phyloP scores from a whole-genome alignment of 2,113 vertebrate genomes.

The Raja brachyura region DNA sequence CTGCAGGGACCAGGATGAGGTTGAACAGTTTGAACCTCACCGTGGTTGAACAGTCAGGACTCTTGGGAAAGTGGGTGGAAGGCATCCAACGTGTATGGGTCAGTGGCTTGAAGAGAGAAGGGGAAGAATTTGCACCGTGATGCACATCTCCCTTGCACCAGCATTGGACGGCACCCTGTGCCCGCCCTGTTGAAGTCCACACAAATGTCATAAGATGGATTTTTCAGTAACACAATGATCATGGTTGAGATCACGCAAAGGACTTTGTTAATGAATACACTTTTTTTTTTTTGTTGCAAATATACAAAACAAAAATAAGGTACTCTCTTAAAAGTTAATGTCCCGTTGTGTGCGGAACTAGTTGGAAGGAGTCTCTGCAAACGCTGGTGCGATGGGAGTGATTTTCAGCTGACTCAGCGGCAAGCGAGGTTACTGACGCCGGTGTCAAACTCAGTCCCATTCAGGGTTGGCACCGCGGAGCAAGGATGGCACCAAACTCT shows the following conservation, averaged over 20 bases:
- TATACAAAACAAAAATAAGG: not conserved
- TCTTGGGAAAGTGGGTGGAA: not conserved
- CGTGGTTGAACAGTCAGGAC: not conserved
- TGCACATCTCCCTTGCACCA: not conserved
- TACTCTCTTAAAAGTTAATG: conserved; percentile 35
- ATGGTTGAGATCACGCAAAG: conserved; percentile 18
- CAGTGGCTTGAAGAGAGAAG: conserved; percentile 15
- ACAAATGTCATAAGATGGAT: conserved; percentile 18
- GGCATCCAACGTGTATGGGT: not conserved
- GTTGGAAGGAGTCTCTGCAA: not conserved
- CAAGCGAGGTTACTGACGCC: not conserved
- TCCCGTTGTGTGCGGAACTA: not conserved
- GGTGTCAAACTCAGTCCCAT: too few relatives aligned
- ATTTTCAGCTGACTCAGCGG: not conserved
- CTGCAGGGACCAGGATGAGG: not conserved
- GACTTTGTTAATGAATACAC: conserved; percentile 30
- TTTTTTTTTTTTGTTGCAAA: not conserved
- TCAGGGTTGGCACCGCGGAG: too few relatives aligned
- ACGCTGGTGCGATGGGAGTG: not conserved
- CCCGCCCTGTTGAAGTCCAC: not conserved
- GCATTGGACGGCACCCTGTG: not conserved
- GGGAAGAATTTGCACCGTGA: not conserved
- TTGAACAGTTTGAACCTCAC: too few relatives aligned
- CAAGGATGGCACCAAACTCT: too few relatives aligned
- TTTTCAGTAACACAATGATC: not conserved